These are phyloP conservation scores for Diabrotica undecimpunctata DNA, from an alignment of 1,140 invertebrate species.

Conservation along the genomic window DNA sequence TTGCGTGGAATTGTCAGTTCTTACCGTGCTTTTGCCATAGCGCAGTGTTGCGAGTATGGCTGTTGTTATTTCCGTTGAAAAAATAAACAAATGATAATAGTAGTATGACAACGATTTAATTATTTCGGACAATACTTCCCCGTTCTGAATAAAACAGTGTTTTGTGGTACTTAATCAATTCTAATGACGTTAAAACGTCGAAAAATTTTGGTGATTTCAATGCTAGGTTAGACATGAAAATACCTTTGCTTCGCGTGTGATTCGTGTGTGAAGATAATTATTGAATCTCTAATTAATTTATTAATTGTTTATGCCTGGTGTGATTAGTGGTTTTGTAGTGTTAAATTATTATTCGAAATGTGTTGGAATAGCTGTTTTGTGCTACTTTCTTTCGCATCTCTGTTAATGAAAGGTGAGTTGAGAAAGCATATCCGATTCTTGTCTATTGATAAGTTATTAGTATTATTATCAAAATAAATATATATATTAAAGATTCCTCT, in stretches of 20 bases:
- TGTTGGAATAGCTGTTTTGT: constrained; percentile 23
- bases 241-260: background rate
- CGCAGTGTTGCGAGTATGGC: constrained; percentile 19
- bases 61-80: constrained; percentile 4
- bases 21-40: constrained; percentile 18
- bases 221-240: constrained; percentile 1
- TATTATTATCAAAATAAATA: too few species aligned
- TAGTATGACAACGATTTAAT: background rate
- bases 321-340: too few species aligned
- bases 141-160: background rate
- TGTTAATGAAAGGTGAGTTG: constrained; percentile 25
- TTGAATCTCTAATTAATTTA: background rate
- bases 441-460: too few species aligned
- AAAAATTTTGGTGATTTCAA: constrained; percentile 5
- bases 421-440: constrained; percentile 25
- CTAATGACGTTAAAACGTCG: background rate
- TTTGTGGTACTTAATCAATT: background rate
- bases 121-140: background rate
- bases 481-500: too few species aligned
- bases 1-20: constrained; percentile 22
- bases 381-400: constrained; percentile 27
- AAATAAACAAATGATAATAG: background rate
- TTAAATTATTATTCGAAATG: constrained; percentile 18
- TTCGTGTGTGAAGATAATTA: background rate
- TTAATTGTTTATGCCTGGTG: background rate